Base-by-base conservation (phyloP, 1,140 invertebrate species). In the Spodoptera litura region DNA sequence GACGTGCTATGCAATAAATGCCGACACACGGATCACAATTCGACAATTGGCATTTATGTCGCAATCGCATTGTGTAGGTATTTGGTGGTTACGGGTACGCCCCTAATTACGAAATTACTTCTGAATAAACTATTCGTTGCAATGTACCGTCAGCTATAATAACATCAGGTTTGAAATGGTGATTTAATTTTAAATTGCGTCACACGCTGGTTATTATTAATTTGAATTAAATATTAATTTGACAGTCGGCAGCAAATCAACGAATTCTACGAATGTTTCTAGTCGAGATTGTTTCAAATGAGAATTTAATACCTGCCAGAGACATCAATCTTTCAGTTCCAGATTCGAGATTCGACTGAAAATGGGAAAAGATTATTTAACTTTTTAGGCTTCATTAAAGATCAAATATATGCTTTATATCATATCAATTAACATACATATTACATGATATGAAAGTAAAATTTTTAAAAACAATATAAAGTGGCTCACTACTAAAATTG, bases 1-100 rank as follows among this genome's bases (percentile, higher is more conserved):
- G 90, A 92, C 91, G 92, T 93, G 91, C 91, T 91, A 92, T 93
- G 93, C 92, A 93, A 93, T 94, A 93, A 94, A 94, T 93, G 93
- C 90, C 89, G 92, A 92, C 89, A 93, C 87, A 89, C 90, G 87
- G 92, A 93, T 93, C 93, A 93, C 91, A 92, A 93, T 93, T 93
- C 91, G 91, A 92, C 91, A 92, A 93, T 93, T 93, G 92, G 82
- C 91, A 92, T 91, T 94, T 93, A 91, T 87, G 90, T 87, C 78
- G 86, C 89, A 90, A 91, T 92, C 87, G 89, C 82, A 84, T 89
- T 86, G 82, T 92, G 86, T 87, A 78, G 58, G 76, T 89, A 84
- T 73, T 53, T 25, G 27, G 31, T 58, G 38, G 74, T 44, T 64
- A 61, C 55, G 71, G 70, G 56, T n/a, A 61, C 71, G 71, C 56